Evolutionary conservation across 2,113 vertebrate genomes (phyloP).

Genomic region (Egretta garzetta): DNA sequence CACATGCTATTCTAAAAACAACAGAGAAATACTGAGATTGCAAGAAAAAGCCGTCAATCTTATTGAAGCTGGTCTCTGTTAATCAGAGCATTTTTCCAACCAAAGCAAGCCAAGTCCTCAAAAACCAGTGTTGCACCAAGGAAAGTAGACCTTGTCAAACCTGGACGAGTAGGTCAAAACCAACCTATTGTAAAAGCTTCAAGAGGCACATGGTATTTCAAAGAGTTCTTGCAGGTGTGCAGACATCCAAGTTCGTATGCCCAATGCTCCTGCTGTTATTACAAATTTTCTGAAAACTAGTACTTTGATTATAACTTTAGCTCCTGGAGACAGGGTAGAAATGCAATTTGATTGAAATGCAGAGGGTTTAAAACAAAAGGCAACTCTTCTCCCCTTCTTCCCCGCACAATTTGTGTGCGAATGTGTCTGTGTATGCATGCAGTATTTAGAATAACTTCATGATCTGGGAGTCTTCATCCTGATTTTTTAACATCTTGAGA

Average conservation of each 20-base stretch:
- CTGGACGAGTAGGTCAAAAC: background rate
- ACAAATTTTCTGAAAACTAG: background rate
- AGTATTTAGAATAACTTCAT: background rate
- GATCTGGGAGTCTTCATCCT: background rate
- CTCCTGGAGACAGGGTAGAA: background rate
- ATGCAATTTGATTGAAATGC: background rate
- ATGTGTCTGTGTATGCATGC: background rate
- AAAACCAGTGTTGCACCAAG: background rate
- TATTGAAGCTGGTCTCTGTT: background rate
- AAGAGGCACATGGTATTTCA: background rate
- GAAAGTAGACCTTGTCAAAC: background rate
- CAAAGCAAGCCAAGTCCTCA: background rate
- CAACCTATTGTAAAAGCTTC: background rate
- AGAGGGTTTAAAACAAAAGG: background rate
- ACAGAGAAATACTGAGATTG: background rate
- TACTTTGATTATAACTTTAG: background rate
- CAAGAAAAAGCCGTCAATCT: background rate
- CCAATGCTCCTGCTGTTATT: background rate
- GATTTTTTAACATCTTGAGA: background rate
- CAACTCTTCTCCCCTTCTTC: background rate
- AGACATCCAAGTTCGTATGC: background rate
- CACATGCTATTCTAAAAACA: background rate
- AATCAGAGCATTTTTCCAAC: background rate
- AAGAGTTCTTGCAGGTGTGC: background rate
- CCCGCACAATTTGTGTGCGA: background rate